Conservation (phyloP, 2,888 invertebrate genomes). For the Hirtodrosophila cameraria region DNA sequence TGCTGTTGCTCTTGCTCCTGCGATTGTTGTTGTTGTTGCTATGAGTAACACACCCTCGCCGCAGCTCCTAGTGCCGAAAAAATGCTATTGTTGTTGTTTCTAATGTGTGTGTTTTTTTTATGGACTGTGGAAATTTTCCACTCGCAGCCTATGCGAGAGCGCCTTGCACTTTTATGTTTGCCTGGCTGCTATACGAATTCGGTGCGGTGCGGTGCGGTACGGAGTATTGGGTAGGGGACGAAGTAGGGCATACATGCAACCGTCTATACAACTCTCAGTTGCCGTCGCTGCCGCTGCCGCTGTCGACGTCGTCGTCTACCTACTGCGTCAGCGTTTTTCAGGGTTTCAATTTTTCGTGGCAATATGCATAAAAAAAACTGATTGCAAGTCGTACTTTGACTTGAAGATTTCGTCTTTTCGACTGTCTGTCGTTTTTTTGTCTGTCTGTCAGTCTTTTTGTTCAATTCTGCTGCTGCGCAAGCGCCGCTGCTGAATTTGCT, state of each 20-base stretch:
- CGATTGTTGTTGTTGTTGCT: slow-evolving; percentile 44
- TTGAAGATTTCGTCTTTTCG: slow-evolving; percentile 8
- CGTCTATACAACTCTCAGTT: too few relatives aligned
- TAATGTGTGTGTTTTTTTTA: slow-evolving; percentile 13
- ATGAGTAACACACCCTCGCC: slow-evolving; percentile 62
- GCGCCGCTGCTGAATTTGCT: slow-evolving; percentile 51
- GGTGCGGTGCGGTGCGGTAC: too few relatives aligned
- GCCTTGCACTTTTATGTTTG: slow-evolving; percentile 73
- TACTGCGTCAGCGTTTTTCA: slow-evolving; percentile 71
- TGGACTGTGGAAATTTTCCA: slow-evolving; percentile 81
- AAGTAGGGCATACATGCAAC: slow-evolving; percentile 41
- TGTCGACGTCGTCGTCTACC: slow-evolving; percentile 50
- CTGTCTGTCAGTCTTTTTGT: slow-evolving; percentile 4
- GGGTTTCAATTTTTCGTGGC: slow-evolving; percentile 59
- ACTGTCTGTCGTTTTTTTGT: neutral
- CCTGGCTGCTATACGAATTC: slow-evolving; percentile 44
- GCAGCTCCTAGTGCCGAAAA: slow-evolving; percentile 21
- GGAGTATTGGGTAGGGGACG: slow-evolving; percentile 30
- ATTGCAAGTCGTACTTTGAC: slow-evolving; percentile 34
- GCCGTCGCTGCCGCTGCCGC: neutral
- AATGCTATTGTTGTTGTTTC: slow-evolving; percentile 23
- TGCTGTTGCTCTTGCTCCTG: too few relatives aligned
- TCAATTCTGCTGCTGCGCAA: slow-evolving; percentile 55
- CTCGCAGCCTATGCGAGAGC: slow-evolving; percentile 53
- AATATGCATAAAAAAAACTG: slow-evolving; percentile 31